A percentile compares a stretch with the other conserved stretches of the same genome.
These are phyloP conservation scores for Epizoanthus rinbou DNA, from an alignment of 92 coral and sea anemone species.

Conservation along the genomic window DNA sequence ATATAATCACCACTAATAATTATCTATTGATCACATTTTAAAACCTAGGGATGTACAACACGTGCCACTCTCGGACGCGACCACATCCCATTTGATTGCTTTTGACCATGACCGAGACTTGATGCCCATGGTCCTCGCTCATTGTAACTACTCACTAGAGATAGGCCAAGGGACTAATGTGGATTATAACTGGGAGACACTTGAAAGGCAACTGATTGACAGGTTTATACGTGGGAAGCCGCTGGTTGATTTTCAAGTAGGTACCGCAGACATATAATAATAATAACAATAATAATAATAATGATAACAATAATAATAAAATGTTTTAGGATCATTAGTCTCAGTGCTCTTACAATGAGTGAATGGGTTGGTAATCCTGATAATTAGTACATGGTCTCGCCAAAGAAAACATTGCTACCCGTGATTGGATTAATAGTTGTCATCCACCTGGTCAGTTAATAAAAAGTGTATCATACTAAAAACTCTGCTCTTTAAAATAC, in stretches of 20 bases:
- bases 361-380: not conserved
- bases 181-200: constrained; percentile 80
- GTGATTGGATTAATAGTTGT: too few species aligned
- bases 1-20: too few species aligned
- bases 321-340: too few species aligned
- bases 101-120: constrained; percentile 79
- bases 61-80: constrained; percentile 61
- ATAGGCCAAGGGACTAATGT: constrained; percentile 80
- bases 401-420: not conserved
- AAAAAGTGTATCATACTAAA: too few species aligned
- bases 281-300: too few species aligned
- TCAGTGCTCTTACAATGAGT: too few species aligned
- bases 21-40: not conserved
- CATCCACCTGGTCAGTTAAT: too few species aligned
- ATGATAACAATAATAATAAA: too few species aligned
- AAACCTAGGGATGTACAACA: constrained; percentile 50
- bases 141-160: constrained; percentile 86
- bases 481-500: too few species aligned
- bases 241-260: constrained; percentile 67
- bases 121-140: constrained; percentile 74
- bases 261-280: not conserved
- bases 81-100: constrained; percentile 75
- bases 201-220: constrained; percentile 80
- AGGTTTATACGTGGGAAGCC: constrained; percentile 77
- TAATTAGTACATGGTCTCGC: too few species aligned